Evolutionary conservation across 2,888 invertebrate species (phyloP).

Genomic region (Lycaena phlaeas): DNA sequence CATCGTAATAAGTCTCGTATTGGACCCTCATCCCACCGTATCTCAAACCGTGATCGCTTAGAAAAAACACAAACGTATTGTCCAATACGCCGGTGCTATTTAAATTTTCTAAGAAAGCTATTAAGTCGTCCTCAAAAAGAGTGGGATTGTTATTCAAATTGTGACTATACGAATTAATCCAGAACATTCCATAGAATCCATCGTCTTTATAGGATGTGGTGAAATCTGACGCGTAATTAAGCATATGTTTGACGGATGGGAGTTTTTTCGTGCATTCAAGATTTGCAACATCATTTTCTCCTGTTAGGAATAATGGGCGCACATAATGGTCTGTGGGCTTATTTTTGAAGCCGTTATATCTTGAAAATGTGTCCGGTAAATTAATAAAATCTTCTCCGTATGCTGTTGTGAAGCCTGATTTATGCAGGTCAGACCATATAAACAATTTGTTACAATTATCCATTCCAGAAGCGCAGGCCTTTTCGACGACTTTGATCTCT

Average conservation of each 20-base stretch:
- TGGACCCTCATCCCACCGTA: constrained; percentile 78
- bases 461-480: constrained; percentile 52
- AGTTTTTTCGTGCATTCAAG: constrained; percentile 51
- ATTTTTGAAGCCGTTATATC: constrained; percentile 74
- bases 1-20: constrained; percentile 83
- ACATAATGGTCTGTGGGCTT: constrained; percentile 87
- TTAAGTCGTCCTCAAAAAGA: constrained; percentile 75
- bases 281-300: constrained; percentile 57
- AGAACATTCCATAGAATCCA: constrained; percentile 82
- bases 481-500: constrained; percentile 60
- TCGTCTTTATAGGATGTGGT: constrained; percentile 69
- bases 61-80: constrained; percentile 77
- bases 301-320: constrained; percentile 79
- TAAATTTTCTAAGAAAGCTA: constrained; percentile 67
- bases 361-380: constrained; percentile 77
- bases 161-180: constrained; percentile 83
- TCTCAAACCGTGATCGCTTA: constrained; percentile 85
- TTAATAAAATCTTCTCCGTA: constrained; percentile 82
- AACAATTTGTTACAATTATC: constrained; percentile 79
- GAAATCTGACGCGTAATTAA: constrained; percentile 78
- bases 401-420: constrained; percentile 80
- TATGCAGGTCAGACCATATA: constrained; percentile 82
- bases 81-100: constrained; percentile 67
- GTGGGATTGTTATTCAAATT: constrained; percentile 76
- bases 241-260: constrained; percentile 76